Base-by-base conservation (phyloP, 2,113 vertebrate species). In the Alaudala cheleensis region DNA sequence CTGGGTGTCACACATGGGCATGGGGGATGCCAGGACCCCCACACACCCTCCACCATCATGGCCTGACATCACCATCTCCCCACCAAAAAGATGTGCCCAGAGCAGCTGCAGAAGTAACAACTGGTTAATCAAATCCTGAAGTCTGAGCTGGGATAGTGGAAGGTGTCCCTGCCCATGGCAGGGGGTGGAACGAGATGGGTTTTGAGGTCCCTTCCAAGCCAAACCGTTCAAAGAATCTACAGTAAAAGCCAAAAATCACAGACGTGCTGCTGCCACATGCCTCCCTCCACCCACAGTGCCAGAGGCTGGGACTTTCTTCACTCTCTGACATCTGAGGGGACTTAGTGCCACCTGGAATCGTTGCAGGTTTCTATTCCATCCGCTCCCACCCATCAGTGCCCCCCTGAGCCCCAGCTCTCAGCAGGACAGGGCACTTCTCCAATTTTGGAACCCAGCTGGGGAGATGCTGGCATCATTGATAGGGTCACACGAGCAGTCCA, bases 1-100 rank as follows among this genome's bases (percentile, higher is more conserved):
- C 15, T 4, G 12, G 29, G 33, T 72, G 58, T 29, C 20, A 12
- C 4, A 3, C 0, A 3, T 0, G 0, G 16, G 2, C 25, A 15
- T 3, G 28, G 5, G 14, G 12, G 17, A 26, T 44, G 17, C 5
- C 5, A 0, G 40, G n/a, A 24, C 4, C 26, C 11, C 29, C 18
- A 6, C 12, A 19, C 8, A 28, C 15, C 54, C 17, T 31, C 26
- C 37, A 40, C 40, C 77, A 56, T 49, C 22, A 2, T 2, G 22
- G 58, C 45, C 83, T 45, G 17, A 50, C 5, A 3, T 25, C 49
- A 29, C n/a, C 23, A 33, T 26, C 60, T 83, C 45, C 20, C 5
- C 42, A 31, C 7, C 6, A 19, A 37, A 69, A 72, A 29, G 26
- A 80, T 7, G 29, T 24, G 49, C 64, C n/a, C 6, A 4, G 24